phyloP scores from a whole-genome alignment of 2,113 vertebrate genomes.

The Alouatta palliata region DNA sequence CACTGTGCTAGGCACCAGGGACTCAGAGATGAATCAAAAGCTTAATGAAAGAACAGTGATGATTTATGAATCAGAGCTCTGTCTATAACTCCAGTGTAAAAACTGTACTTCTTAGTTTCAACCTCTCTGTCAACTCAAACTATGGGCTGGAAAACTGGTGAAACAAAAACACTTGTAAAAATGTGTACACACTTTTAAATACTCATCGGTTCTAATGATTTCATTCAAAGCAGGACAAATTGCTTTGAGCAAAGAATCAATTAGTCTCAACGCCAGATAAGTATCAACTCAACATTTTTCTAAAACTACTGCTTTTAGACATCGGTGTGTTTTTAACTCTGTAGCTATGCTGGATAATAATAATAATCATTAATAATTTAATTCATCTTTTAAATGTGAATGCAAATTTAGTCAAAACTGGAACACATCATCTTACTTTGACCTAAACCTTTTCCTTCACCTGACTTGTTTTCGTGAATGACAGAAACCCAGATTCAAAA shows the following conservation, averaged over 20 bases:
- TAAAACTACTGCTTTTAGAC: not conserved
- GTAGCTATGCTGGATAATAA: not conserved
- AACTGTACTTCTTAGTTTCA: constrained; percentile 42
- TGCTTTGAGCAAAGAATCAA: constrained; percentile 37
- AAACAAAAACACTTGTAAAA: constrained; percentile 43
- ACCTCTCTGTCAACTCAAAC: constrained; percentile 35
- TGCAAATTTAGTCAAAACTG: not conserved
- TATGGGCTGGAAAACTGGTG: not conserved
- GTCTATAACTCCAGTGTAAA: not conserved
- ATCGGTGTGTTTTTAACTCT: not conserved
- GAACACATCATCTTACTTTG: not conserved
- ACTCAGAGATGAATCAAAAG: not conserved
- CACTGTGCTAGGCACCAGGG: not conserved
- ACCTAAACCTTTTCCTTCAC: not conserved
- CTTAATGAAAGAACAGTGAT: constrained; percentile 11
- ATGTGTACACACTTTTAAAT: constrained; percentile 25
- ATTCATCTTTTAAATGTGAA: not conserved
- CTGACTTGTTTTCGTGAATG: not conserved
- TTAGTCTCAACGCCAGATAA: constrained; percentile 13
- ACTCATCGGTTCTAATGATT: not conserved
- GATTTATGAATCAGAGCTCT: constrained; percentile 29
- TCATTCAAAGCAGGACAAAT: constrained; percentile 45
- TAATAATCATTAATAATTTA: not conserved
- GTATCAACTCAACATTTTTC: constrained; percentile 50
- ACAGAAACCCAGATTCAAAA: not conserved